Base-by-base conservation (phyloP, 2,888 invertebrate species). In the Balanococcus diminutus region DNA sequence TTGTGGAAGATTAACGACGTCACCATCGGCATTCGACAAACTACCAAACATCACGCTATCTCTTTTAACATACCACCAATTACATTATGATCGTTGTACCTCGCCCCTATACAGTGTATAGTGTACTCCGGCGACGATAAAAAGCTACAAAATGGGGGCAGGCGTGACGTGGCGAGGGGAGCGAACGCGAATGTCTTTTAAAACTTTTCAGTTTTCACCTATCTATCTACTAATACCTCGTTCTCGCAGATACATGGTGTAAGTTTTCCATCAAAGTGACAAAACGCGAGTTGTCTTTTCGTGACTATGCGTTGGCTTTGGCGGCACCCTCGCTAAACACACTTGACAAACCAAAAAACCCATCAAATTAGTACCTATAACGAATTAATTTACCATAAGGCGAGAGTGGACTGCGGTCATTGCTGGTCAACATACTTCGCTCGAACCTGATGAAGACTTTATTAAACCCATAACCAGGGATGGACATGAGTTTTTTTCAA, bases 1-100 rank as follows among this genome's bases (percentile, higher is more conserved):
- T 83, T 83, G 51, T 16, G 75, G 79, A 85, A 85, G 75, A 85
- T 85, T 85, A 85, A 85, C 75, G 85, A 85, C 79, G 85, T 85
- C 85, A 85, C 75, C 85, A 46, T 75, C 79, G 28, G 79, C 28
- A 85, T 75, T 72, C 85, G 85, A 85, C 85, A 85, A 85, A 85
- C 79, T 85, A 85, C 79, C 85, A 46, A 75, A 51, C 79, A 75
- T 85, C 85, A 85, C 85, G 85, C 85, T 79, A 83, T 83, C 83
- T 81, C 16, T 46, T 75, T 46, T 28, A 81, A 81, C 81, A 81
- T 81, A 46, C 39, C 83, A 56, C 56, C 83, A 83, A 83, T 56
- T 83, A 56, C 83, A 83, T 83, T 56, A 83, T 83, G 83, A 83
- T 83, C 31, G 56, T 51, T 83, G 56, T 83, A 46, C 19, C 19